Evolutionary conservation across 2,888 invertebrate genomes (phyloP).

Genomic region (Erpobdella octoculata): DNA sequence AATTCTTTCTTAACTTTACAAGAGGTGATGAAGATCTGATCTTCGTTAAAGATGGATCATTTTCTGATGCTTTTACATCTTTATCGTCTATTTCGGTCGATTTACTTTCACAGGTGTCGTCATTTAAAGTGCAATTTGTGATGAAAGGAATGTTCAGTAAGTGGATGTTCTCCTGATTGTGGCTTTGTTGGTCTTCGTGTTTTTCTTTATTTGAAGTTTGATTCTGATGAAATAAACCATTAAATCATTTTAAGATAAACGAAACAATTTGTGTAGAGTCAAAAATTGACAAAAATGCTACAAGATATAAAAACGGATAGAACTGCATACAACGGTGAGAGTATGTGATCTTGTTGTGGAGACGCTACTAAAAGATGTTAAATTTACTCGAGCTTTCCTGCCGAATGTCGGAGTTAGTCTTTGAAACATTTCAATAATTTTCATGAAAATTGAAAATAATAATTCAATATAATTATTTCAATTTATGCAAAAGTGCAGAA

Average conservation of each 20-base stretch:
- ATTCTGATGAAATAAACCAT: not conserved
- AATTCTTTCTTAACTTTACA: not conserved
- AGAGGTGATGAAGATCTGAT: not conserved
- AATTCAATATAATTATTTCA: too few relatives aligned
- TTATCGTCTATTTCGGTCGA: not conserved
- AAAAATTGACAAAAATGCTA: not conserved
- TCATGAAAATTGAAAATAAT: too few relatives aligned
- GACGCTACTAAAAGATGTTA: not conserved
- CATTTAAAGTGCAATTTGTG: not conserved
- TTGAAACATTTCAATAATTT: not conserved
- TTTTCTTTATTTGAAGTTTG: not conserved
- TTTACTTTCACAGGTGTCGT: not conserved
- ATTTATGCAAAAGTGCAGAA: too few relatives aligned
- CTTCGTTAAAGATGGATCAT: not conserved
- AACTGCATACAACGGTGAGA: not conserved
- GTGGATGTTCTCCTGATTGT: too few relatives aligned
- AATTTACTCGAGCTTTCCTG: conserved; percentile 12
- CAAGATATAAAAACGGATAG: too few relatives aligned
- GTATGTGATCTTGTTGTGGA: not conserved
- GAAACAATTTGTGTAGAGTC: not conserved
- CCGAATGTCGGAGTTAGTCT: conserved; percentile 6
- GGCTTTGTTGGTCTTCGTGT: not conserved
- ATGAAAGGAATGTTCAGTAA: not conserved
- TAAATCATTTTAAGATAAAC: not conserved
- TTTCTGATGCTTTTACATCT: not conserved